These are phyloP conservation scores for Xanthia icteritia DNA, from an alignment of 2,888 invertebrate genomes.

Conservation along the genomic window DNA sequence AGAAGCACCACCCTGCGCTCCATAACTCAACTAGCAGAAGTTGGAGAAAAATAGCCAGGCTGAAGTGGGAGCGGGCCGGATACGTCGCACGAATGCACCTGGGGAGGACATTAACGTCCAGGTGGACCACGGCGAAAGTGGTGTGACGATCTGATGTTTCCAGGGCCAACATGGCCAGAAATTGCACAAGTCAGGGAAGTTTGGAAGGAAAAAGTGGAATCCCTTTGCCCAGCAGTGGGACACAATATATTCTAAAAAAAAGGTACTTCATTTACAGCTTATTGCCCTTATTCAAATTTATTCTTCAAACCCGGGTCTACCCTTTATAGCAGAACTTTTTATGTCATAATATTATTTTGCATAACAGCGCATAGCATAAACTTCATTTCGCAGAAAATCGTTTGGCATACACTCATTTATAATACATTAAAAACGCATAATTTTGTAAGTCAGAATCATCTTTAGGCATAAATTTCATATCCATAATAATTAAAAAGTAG, in stretches of 20 bases:
- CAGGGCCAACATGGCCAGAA: not conserved
- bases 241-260: too few species aligned
- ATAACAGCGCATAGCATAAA: too few species aligned
- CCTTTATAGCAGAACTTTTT: too few species aligned
- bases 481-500: too few species aligned
- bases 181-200: not conserved
- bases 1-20: not conserved
- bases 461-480: too few species aligned
- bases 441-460: too few species aligned
- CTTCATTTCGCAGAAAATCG: too few species aligned
- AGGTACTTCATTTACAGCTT: not conserved
- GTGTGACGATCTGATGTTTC: not conserved
- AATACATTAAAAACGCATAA: too few species aligned
- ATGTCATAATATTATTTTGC: too few species aligned
- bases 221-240: not conserved
- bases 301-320: too few species aligned
- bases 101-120: not conserved
- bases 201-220: not conserved
- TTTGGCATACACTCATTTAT: too few species aligned
- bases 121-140: not conserved
- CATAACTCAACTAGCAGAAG: not conserved
- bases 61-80: not conserved
- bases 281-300: not conserved
- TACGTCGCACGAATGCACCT: not conserved
- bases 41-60: not conserved